These are phyloP conservation scores for Plumapathes pennacea DNA, from an alignment of 92 coral and sea anemone species.

Conservation along the genomic window DNA sequence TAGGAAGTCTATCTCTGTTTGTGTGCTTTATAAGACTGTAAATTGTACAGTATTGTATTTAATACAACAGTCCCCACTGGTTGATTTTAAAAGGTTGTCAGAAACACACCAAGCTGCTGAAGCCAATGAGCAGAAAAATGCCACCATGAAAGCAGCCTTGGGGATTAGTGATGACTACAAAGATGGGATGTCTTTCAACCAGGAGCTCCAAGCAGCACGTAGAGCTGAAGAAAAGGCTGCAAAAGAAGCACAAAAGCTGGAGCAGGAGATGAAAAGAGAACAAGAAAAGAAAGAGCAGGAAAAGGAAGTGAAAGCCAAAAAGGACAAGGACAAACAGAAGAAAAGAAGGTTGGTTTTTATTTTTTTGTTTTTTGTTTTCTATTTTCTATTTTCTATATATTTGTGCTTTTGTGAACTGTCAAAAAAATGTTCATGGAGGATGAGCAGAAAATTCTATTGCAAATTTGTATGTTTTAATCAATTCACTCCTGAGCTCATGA, in stretches of 20 bases:
- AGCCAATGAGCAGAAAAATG: conserved; percentile 91
- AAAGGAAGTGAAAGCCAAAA: conserved; percentile 10
- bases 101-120: conserved; percentile 94
- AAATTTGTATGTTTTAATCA: too few species aligned
- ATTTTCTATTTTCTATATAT: neutral
- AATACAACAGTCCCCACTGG: neutral
- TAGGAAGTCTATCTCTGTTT: too few species aligned
- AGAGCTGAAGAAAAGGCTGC: conserved; percentile 55
- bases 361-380: neutral
- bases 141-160: conserved; percentile 87
- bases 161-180: conserved; percentile 92
- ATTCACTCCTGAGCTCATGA: too few species aligned
- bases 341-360: neutral
- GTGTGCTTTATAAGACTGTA: neutral
- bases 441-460: too few species aligned
- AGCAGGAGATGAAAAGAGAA: conserved; percentile 50
- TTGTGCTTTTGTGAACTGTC: too few species aligned
- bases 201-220: conserved; percentile 84
- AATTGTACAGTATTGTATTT: neutral
- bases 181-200: conserved; percentile 89
- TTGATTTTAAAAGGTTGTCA: conserved; percentile 34
- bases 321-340: neutral
- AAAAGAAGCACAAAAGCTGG: conserved; percentile 51
- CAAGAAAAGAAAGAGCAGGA: conserved; percentile 46
- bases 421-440: too few species aligned